Evolutionary conservation across 1,140 invertebrate genomes (phyloP), one percentile per base, ranked within the genome.

Genomic region (Apis dorsata): DNA sequence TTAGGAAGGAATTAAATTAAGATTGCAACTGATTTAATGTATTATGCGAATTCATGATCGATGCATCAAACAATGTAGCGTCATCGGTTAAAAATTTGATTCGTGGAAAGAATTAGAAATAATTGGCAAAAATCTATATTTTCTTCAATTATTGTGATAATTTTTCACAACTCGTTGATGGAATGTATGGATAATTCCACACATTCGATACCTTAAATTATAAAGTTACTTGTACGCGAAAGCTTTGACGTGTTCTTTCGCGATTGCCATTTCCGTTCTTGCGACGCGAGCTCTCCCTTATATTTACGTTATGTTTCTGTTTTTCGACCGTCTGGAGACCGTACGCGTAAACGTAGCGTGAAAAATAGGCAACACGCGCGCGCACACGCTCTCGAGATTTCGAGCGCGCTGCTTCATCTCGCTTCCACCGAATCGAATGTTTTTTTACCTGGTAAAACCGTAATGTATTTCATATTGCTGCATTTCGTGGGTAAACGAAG

Each of bases 381-480:
- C 8, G 13, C 44, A 21, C 9, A 57, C 28, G 24, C 3, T 28
- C n/a, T 44, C 44, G 28, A 34, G 24, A 74, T 12, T 60, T n/a
- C 9, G 53, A 44, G 19, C 13, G 24, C 34, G n/a, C 21, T 53
- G 49, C 17, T 60, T 71, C 59, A 70, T 70, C 59, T 62, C 28
- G 34, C 66, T 57, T 65, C 34, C 19, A 2, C 21, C 19, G n/a
- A 76, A 65, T 89, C 88, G 85, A 80, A 88, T 79, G 87, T 89
- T 85, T 78, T 85, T 89, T 75, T 84, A 78, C 78, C 83, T 72
- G 75, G 66, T 79, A 83, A 44, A 44, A 86, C 79, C 88, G 85
- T 89, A 90, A 91, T 81, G 87, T 87, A 90, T 91, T 91, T 86
- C 84, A 88, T 90, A 90, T 91, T 92, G 89, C 89, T 87, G 90